phyloP scores from a whole-genome alignment of 2,113 vertebrate genomes.

The Turnix velox region DNA sequence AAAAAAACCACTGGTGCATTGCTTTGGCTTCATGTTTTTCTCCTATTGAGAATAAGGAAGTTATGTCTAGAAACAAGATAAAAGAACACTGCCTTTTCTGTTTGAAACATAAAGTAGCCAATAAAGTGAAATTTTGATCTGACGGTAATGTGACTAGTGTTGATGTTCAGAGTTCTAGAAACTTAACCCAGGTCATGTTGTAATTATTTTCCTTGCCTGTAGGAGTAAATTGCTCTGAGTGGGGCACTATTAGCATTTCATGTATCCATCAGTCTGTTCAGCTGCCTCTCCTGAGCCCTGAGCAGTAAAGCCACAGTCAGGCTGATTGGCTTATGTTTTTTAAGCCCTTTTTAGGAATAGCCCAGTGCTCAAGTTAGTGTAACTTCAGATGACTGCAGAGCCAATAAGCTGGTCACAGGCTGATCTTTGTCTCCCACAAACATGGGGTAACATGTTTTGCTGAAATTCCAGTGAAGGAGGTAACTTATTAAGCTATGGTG shows the following conservation, averaged over 20 bases:
- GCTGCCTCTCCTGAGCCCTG: background rate
- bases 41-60: background rate
- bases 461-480: background rate
- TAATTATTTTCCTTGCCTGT: background rate
- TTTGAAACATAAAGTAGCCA: background rate
- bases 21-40: background rate
- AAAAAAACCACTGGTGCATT: background rate
- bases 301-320: background rate
- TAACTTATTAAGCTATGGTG: background rate
- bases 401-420: rapidly evolving
- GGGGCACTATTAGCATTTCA: background rate
- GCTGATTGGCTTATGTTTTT: background rate
- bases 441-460: rapidly evolving
- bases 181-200: background rate
- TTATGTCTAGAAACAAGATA: background rate
- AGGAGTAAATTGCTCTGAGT: background rate
- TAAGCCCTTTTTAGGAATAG: background rate
- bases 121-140: background rate
- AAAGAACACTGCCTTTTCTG: background rate
- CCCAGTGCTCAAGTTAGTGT: background rate
- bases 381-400: background rate
- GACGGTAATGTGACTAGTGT: background rate
- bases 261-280: background rate
- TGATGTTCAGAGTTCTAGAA: background rate
- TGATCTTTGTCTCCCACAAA: background rate